phyloP scores from a whole-genome alignment of 2,888 invertebrate species.

The Philaethria dido region DNA sequence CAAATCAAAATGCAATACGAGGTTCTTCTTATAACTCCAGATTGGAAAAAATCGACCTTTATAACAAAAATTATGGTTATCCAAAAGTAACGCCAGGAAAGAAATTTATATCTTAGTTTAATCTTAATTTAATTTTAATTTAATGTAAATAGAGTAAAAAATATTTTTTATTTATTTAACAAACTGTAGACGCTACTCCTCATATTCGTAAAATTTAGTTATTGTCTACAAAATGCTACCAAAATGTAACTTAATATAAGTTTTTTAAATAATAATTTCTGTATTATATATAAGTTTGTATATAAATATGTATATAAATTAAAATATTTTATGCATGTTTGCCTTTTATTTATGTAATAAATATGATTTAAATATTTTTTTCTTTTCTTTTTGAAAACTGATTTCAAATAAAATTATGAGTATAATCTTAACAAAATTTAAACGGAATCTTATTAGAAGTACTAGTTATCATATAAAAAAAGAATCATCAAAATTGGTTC shows the following conservation, averaged over 20 bases:
- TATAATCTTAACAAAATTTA: too few species aligned
- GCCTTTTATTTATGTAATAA: background rate
- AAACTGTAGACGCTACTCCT: background rate
- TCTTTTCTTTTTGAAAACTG: too few species aligned
- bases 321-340: background rate
- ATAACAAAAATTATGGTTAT: slow-evolving; percentile 57
- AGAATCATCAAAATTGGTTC: too few species aligned
- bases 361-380: background rate
- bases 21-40: slow-evolving; percentile 57
- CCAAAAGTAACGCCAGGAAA: slow-evolving; percentile 59
- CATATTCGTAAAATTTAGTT: background rate
- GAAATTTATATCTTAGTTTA: slow-evolving; percentile 52
- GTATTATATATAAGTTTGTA: background rate
- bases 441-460: too few species aligned
- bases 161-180: slow-evolving; percentile 8
- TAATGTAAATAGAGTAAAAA: background rate
- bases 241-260: background rate
- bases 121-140: slow-evolving; percentile 24
- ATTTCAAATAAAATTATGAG: too few species aligned
- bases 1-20: slow-evolving; percentile 49
- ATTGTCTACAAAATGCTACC: background rate
- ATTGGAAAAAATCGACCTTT: slow-evolving; percentile 66
- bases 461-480: too few species aligned
- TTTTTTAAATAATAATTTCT: background rate
- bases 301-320: slow-evolving; percentile 1